These are phyloP conservation scores for Colostygia pectinataria DNA, from an alignment of 2,888 invertebrate species.

Conservation along the genomic window DNA sequence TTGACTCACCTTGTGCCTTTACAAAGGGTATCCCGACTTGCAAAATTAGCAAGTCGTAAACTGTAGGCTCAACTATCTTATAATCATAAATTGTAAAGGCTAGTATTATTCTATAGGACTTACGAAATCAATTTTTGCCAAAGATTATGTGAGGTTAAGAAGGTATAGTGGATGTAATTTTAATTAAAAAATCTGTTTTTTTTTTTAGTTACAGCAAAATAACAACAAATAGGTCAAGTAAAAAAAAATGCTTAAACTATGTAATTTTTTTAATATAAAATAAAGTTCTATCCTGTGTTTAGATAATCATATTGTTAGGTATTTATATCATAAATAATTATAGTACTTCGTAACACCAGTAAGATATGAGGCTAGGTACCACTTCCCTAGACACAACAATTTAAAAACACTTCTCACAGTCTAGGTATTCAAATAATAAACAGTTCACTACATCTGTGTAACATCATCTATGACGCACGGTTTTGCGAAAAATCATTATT, in stretches of 20 bases:
- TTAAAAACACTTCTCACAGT: slow-evolving; percentile 30
- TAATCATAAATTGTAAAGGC: slow-evolving; percentile 31
- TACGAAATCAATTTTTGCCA: slow-evolving; percentile 11
- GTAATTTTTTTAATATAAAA: too few relatives aligned
- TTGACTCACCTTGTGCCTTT: slow-evolving; percentile 9
- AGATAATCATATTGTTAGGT: too few relatives aligned
- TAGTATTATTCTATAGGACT: slow-evolving; percentile 23
- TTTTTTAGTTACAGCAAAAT: too few relatives aligned
- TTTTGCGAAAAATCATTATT: slow-evolving; percentile 34
- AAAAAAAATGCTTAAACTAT: too few relatives aligned
- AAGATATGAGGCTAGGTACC: too few relatives aligned
- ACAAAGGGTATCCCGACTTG: slow-evolving; percentile 9
- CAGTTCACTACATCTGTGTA: slow-evolving; percentile 28
- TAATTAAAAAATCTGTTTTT: too few relatives aligned
- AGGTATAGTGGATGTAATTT: too few relatives aligned
- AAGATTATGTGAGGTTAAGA: slow-evolving; percentile 2
- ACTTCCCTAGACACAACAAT: slow-evolving; percentile 20
- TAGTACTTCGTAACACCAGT: too few relatives aligned
- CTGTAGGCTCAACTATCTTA: slow-evolving; percentile 26
- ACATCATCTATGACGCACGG: slow-evolving; percentile 35
- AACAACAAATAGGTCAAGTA: too few relatives aligned
- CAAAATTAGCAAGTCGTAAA: slow-evolving; percentile 29
- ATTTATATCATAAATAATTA: too few relatives aligned
- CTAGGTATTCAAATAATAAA: slow-evolving; percentile 27
- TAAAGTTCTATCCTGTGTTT: too few relatives aligned